Evolutionary conservation across 1,140 invertebrate species (phyloP).

Genomic region (Bathynomus jamesi): DNA sequence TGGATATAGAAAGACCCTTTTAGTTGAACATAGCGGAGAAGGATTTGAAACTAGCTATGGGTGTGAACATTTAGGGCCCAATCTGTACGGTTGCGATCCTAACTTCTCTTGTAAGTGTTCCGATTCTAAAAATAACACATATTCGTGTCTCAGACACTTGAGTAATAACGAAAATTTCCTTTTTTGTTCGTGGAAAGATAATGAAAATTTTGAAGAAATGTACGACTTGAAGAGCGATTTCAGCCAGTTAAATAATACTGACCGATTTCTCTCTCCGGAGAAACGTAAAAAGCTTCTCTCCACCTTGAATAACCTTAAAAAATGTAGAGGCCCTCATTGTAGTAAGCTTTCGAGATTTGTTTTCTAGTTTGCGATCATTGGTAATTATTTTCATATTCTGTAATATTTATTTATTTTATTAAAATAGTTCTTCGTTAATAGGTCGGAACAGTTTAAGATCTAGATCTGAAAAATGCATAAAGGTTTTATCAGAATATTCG

Average conservation of each 20-base stretch:
- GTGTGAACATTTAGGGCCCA: conserved; percentile 31
- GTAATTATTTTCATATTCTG: too few species aligned
- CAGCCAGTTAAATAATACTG: conserved; percentile 59
- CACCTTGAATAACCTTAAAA: conserved; percentile 9
- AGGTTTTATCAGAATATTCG: too few species aligned
- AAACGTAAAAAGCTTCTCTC: not conserved
- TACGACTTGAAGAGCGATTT: conserved; percentile 60
- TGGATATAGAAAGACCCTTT: conserved; percentile 42
- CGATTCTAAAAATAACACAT: conserved; percentile 75
- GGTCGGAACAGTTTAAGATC: too few species aligned
- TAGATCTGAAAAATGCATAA: too few species aligned
- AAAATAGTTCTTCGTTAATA: too few species aligned
- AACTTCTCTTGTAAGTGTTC: conserved; percentile 69
- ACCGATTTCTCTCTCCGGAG: not conserved
- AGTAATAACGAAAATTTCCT: conserved; percentile 52
- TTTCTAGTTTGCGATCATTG: too few species aligned
- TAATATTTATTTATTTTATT: too few species aligned
- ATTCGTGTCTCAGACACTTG: conserved; percentile 60
- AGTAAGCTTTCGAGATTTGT: conserved; percentile 19
- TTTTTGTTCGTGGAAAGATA: conserved; percentile 66
- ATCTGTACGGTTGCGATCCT: conserved; percentile 54
- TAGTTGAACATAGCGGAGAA: conserved; percentile 75
- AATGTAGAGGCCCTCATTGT: conserved; percentile 20
- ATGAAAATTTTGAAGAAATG: conserved; percentile 58
- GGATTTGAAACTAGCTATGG: conserved; percentile 42